phyloP scores from a whole-genome alignment of 2,888 invertebrate genomes.

The Aricia artaxerxes region DNA sequence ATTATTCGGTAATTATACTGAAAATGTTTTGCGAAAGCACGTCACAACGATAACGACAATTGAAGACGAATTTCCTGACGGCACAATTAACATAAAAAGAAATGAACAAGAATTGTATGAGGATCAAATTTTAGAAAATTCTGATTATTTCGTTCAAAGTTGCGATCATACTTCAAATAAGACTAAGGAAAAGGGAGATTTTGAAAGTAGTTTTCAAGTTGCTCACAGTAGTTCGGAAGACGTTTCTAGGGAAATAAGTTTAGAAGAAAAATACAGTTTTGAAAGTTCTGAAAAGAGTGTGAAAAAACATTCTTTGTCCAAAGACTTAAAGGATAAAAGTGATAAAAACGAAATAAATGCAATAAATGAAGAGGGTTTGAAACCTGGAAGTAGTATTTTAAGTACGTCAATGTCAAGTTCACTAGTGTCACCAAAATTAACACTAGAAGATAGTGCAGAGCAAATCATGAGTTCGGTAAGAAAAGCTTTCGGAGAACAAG shows the following conservation, averaged over 20 bases:
- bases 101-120: constrained; percentile 47
- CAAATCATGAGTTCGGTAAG: constrained; percentile 63
- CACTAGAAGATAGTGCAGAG: constrained; percentile 48
- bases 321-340: not conserved
- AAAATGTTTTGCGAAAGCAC: constrained; percentile 45
- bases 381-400: constrained; percentile 53
- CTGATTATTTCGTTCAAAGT: not conserved
- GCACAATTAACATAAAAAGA: constrained; percentile 47
- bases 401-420: constrained; percentile 47
- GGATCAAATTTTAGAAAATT: constrained; percentile 40
- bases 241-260: constrained; percentile 65
- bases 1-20: constrained; percentile 42
- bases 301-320: constrained; percentile 38
- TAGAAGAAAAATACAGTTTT: constrained; percentile 72
- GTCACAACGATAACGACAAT: constrained; percentile 46
- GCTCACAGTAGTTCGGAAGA: constrained; percentile 69
- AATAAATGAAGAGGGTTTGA: constrained; percentile 42
- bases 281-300: constrained; percentile 65
- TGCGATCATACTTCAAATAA: not conserved
- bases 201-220: constrained; percentile 49
- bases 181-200: not conserved
- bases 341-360: not conserved
- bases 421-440: not conserved
- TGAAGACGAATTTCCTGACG: constrained; percentile 51
- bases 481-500: constrained; percentile 58